phyloP scores from a whole-genome alignment of 2,888 invertebrate species.

The Drosophila meridiana region DNA sequence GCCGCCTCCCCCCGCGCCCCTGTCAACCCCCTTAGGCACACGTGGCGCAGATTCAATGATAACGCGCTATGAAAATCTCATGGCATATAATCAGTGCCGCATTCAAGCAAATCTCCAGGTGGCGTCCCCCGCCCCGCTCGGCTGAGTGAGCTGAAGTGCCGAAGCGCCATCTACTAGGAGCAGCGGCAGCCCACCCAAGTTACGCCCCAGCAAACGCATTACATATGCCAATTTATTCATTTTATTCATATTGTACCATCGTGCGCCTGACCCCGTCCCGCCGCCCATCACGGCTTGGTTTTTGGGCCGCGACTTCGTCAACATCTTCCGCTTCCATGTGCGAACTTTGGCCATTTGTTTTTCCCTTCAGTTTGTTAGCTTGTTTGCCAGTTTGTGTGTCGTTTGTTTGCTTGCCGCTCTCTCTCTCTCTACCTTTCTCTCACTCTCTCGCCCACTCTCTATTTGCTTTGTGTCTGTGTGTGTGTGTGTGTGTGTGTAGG shows the following conservation, averaged over 20 bases:
- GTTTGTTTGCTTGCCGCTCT: slow-evolving; percentile 39
- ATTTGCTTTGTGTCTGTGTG: slow-evolving; percentile 24
- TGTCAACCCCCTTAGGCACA: slow-evolving; percentile 19
- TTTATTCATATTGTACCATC: slow-evolving; percentile 75
- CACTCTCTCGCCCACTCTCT: background rate
- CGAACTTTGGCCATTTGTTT: slow-evolving; percentile 69
- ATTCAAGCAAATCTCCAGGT: slow-evolving; percentile 75
- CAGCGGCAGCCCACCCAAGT: background rate
- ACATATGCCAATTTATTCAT: slow-evolving; percentile 80
- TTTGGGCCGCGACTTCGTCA: slow-evolving; percentile 50
- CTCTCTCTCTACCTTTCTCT: slow-evolving; percentile 1
- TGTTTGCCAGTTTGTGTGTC: slow-evolving; percentile 54
- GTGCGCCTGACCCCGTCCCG: background rate
- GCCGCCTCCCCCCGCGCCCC: background rate
- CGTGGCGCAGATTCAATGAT: slow-evolving; percentile 62
- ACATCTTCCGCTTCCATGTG: slow-evolving; percentile 45
- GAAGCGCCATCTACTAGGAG: slow-evolving; percentile 18
- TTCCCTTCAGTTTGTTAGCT: slow-evolving; percentile 46
- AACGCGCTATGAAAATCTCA: slow-evolving; percentile 67
- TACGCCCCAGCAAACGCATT: slow-evolving; percentile 64
- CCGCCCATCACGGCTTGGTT: slow-evolving; percentile 1
- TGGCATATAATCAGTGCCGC: slow-evolving; percentile 73
- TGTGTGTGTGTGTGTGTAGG: slow-evolving; percentile 30
- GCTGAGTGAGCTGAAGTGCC: background rate
- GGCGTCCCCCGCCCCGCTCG: slow-evolving; percentile 21